A percentile compares a stretch with the other conserved stretches of the same genome.
These are phyloP conservation scores for Drosophila erecta DNA, from an alignment of 1,140 invertebrate species.

Conservation along the genomic window DNA sequence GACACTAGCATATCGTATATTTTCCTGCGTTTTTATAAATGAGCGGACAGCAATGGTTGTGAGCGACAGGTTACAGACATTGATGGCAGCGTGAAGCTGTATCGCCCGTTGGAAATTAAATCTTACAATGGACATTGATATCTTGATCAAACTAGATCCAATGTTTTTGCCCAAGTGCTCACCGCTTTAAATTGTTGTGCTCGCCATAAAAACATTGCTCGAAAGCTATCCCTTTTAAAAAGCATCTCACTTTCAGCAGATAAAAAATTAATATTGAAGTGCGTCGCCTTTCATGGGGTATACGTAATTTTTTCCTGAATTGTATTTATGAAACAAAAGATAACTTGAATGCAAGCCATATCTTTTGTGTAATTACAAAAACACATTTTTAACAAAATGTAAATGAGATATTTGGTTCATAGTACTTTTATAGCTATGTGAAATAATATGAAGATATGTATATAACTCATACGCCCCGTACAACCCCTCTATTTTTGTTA, in stretches of 20 bases:
- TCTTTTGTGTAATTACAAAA: no score
- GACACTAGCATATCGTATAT: slow-evolving; percentile 18
- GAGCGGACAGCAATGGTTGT: slow-evolving; percentile 42
- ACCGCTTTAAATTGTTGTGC: background rate
- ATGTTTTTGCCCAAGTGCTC: no score
- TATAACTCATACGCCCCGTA: slow-evolving; percentile 25
- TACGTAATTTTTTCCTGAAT: no score
- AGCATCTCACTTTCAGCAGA: background rate
- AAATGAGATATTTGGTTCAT: background rate
- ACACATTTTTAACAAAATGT: background rate
- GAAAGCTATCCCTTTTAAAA: background rate
- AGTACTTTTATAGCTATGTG: no score
- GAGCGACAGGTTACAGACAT: slow-evolving; percentile 38
- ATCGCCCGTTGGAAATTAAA: slow-evolving; percentile 1
- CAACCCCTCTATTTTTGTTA: background rate
- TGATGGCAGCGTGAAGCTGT: slow-evolving; percentile 32
- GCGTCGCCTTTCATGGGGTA: no score
- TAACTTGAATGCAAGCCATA: no score
- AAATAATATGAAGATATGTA: background rate
- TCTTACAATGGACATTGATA: background rate
- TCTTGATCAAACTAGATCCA: background rate
- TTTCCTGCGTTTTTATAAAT: slow-evolving; percentile 61
- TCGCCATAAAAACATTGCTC: background rate
- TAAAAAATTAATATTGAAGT: background rate
- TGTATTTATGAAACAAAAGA: no score